Base-by-base conservation (phyloP, 2,113 vertebrate genomes). In the Sander lucioperca region DNA sequence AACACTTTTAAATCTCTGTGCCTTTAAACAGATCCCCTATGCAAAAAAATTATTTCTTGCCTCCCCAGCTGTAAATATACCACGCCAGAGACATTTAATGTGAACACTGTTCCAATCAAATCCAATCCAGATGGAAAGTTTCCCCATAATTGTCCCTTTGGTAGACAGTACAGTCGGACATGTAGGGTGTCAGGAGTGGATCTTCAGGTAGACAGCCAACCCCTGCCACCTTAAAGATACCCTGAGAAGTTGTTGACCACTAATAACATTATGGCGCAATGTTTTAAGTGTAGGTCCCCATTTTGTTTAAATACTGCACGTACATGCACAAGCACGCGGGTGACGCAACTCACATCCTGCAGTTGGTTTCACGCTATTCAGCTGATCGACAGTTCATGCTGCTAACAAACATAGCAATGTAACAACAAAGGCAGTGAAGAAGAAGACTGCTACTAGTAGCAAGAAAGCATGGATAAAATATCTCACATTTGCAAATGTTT, bases 61-160 rank as follows among this genome's bases (percentile, higher is more conserved):
- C 62, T 65, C 33, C 70, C 13, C 56, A 33, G 76, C 77, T 57
- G 65, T 79, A 76, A 86, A 87, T 79, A 63, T 19, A 75, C 59
- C 48, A 43, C 61, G 63, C 57, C 56, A 51, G 53, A 48, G 47
- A 76, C 80, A 73, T 59, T 45, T 54, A 57, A 61, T 69, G 27
- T 64, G 39, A 70, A 77, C 48, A 21, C 47, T 33, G 15, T 73
- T 80, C 27, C 23, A 18, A 53, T 59, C 39, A 50, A 76, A 88
- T 82, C 53, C 78, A 73, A 88, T 82, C 53, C 78, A 89, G 83
- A 85, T 88, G 86, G 76, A 85, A 84, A 78, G 4, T 48, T 59
- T 74, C 45, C 47, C 45, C 53, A 11, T 3, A 59, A 12, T 54
- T 1, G 2, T 23, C 21, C n/a, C 27, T 54, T 48, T 77, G n/a